Percentiles rank a stretch among this genome's conserved stretches.
These are phyloP conservation scores for Tragopan temminckii DNA, from an alignment of 2,797 vertebrate species.

Conservation along the genomic window DNA sequence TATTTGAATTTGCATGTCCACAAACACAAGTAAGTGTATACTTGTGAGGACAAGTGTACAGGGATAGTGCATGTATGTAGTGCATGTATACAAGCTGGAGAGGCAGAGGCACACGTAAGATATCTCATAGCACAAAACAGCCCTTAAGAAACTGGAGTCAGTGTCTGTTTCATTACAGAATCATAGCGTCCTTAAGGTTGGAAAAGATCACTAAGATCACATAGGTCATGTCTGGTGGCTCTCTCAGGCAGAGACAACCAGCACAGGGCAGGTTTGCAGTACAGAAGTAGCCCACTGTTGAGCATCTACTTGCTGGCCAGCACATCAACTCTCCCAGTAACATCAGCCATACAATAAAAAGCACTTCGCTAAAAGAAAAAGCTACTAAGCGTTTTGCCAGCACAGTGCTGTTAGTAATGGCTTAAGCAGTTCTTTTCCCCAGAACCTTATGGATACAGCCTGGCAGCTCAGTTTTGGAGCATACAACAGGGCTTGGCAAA, in stretches of 20 bases:
- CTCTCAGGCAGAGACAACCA: neutral
- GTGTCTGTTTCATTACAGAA: neutral
- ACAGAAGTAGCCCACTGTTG: too few relatives aligned
- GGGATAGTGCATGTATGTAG: rapidly evolving
- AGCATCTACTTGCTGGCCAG: rapidly evolving
- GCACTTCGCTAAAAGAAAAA: neutral
- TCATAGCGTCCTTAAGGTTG: too few relatives aligned
- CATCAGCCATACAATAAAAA: neutral
- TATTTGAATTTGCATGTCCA: rapidly evolving
- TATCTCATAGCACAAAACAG: neutral
- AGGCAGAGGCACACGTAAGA: rapidly evolving
- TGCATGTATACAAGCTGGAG: rapidly evolving
- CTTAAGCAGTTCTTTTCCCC: neutral
- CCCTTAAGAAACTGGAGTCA: neutral
- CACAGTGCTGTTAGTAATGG: rapidly evolving
- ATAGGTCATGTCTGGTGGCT: neutral
- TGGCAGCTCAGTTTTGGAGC: rapidly evolving
- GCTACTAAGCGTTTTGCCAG: neutral
- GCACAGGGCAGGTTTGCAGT: rapidly evolving
- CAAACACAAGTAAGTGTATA: neutral
- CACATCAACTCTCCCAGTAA: neutral
- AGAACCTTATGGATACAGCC: neutral
- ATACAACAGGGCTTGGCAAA: too few relatives aligned
- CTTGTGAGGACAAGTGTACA: neutral
- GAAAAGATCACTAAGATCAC: too few relatives aligned